Base-by-base conservation (phyloP, 1,140 invertebrate species). In the Trichonephila clavata region DNA sequence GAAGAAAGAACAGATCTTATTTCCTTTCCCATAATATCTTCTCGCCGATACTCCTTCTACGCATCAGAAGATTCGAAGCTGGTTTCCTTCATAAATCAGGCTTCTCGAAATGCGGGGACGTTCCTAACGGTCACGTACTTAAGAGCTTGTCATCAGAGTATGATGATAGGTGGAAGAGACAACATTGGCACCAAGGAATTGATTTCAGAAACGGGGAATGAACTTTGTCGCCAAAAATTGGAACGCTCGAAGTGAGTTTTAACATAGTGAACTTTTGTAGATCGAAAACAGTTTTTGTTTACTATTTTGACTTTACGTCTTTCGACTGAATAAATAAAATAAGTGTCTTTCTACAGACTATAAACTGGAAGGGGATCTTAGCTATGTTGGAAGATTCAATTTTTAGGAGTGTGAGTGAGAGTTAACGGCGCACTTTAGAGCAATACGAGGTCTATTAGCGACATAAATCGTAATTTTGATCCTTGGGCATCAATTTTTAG, bases 71-170 rank as follows among this genome's bases (percentile, higher is more conserved):
- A 77, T 50, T 39, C 71, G 71, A 18, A 39, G 27, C 71, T 77
- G 71, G 71, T 77, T 77, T 39, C 71, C 27, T 77, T 77, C 71
- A 77, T 77, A 77, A 77, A 77, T 77, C 71, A 77, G 71, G 71
- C 14, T 77, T 77, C 71, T 77, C 24, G 71, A 77, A 77, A 77
- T 77, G 14, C 71, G 27, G 5, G 16, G 32, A 77, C 18, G 27
- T 77, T 32, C 1, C 27, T 39, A 39, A 32, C 27, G 27, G 71
- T 77, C 71, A 77, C 71, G 71, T 77, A 77, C 71, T 77, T 77
- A 39, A 27, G 16, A 77, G 71, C 24, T 77, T 77, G 71, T 77
- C 71, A 21, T 77, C 16, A 27, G 71, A 27, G 14, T 32, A 27
- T 18, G 27, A 77, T 10, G 50, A 50, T 50, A 50, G 50, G 50